Base-by-base conservation (phyloP, 2,888 invertebrate genomes). In the Strigamia crassipes region DNA sequence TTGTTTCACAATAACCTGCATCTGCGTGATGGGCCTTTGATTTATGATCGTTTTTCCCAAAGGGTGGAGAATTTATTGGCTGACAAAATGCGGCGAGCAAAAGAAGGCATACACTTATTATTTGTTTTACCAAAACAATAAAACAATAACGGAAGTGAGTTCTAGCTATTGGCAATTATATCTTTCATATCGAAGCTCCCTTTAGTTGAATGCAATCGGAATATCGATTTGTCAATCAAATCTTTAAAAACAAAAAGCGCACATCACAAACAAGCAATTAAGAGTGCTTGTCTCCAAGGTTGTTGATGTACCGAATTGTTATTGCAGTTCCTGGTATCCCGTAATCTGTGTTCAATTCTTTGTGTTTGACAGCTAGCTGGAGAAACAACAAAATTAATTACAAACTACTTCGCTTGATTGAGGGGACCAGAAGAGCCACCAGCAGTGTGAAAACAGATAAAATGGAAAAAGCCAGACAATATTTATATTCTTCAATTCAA, bases 171-270 rank as follows among this genome's bases (percentile, higher is more conserved):
- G 18, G 51, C 51, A 51, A 51, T 51, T 51, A n/a, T 18, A n/a
- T 13, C 8, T n/a, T 42, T 42, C 42, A 42, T 42, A n/a, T n/a
- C 12, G 10, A 6, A 34, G 42, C 42, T 42, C 42, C 10, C 15
- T 1, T 3, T 5, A 51, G 51, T 51, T 1, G 51, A n/a, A 51
- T 51, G 51, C 51, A 51, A 51, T 51, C 3, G n/a, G 15, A 15
- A 18, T 51, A 51, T 51, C n/a, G 51, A 51, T n/a, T 51, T 51
- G 51, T 51, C 51, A 51, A 51, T 51, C 51, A 51, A 51, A 51
- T 51, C 51, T 51, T 51, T 51, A 51, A n/a, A 51, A 51, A 51
- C 15, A 51, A 4, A n/a, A n/a, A n/a, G 51, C 51, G 51, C 6
- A 51, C 51, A 51, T n/a, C 6, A 18, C 51, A 15, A 51, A n/a